Base-by-base conservation (phyloP, 2,113 vertebrate genomes). In the Hipposideros armiger region DNA sequence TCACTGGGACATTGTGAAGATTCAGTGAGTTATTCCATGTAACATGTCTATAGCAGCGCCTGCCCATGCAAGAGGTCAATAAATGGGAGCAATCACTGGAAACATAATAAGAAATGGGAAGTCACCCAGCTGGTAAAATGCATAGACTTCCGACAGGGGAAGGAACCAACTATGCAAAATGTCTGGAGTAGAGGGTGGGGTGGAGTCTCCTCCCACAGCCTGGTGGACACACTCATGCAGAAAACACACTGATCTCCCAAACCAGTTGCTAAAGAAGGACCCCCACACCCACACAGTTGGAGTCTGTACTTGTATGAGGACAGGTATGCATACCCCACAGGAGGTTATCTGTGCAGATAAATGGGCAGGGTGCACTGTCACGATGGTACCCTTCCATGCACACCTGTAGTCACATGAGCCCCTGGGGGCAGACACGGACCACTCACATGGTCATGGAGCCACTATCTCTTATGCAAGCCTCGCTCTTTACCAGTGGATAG, bases 201-300 rank as follows among this genome's bases (percentile, higher is more conserved):
- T 58, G 30, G 62, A 20, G 32, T 78, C 86, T 72, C 50, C 40
- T 74, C 22, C n/a, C 30, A 5, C 16, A 10, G 64, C 10, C 58
- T 1, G 0, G 20, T 6, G 17, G 50, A 5, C 32, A 66, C 7
- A 3, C 20, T 40, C 36, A 1, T 10, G 24, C 42, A 9, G 32
- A 95, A 42, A 5, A 11, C 11, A 74, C 15, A 16, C 74, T 8
- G 17, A 28, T 42, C 40, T 67, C n/a, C 13, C 70, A 58, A 54
- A 56, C 17, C 42, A 17, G 6, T 13, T 0, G 15, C 0, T 10
- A 42, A 58, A 86, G 54, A 58, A 86, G 54, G 19, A 54, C 28
- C 30, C 66, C 13, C 5, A 4, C 4, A 13, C 28, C 42, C 50
- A 5, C 1, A 3, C 47, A 80, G 72, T 70, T 56, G 30, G 78